Base-by-base conservation (phyloP, 2,888 invertebrate genomes). In the Saturnia pavonia region DNA sequence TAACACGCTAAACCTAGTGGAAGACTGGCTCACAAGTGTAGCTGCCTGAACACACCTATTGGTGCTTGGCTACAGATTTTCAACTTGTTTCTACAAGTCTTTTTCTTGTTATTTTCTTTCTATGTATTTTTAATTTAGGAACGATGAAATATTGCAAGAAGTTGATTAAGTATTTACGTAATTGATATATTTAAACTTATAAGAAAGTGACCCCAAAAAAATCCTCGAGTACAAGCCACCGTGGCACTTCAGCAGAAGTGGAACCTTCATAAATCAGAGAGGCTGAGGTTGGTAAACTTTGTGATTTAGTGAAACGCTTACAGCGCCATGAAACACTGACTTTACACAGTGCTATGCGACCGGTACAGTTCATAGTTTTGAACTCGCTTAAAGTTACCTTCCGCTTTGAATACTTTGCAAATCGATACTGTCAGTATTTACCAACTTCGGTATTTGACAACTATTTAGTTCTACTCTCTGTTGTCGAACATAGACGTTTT, bases 241-340 rank as follows among this genome's bases (percentile, higher is more conserved):
- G 3, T 1, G 27, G 57, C 54, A 60, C 68, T 71, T 71, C 25
- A 68, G n/a, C 68, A 51, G 51, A 63, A 63, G 34, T 48, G 22
- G 48, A n/a, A 27, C 60, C 57, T 48, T 45, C 48, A 71, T 71
- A 75, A 75, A 76, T 76, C 74, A 74, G 67, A 70, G 69, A 57
- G 60, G 70, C 69, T 67, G 27, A 65, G 72, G 70, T 73, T 73
- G 51, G 69, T 68, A 45, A 73, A 74, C 67, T 72, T 74, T 63
- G 69, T 74, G 74, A 75, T 75, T 76, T 74, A 75, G 67, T 73
- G 73, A 69, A 69, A 68, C 40, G 57, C n/a, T 48, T 66, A 54
- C 66, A 34, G 34, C 45, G 27, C 51, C 63, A 43, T 45, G 71
- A 71, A 72, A 74, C 72, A 74, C 73, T 74, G 54, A 71, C 66